Conservation (phyloP, 2,888 invertebrate species). For the Corbicula japonica region DNA sequence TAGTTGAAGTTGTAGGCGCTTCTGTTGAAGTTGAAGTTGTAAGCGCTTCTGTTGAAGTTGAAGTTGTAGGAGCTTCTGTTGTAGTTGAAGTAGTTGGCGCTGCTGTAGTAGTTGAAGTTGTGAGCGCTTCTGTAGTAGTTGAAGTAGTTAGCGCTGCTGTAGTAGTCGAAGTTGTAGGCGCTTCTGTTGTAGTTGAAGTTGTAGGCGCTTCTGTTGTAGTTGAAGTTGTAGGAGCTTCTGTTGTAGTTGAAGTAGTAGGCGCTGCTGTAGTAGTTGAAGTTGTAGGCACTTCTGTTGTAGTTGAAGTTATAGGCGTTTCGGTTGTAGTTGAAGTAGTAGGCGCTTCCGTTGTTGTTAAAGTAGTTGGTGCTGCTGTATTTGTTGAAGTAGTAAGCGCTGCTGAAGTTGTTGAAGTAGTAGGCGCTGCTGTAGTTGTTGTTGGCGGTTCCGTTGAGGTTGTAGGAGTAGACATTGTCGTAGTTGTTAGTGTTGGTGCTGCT, state of each 20-base stretch:
- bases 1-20: neutral
- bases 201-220: conserved; percentile 10
- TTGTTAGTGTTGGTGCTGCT: conserved; percentile 7
- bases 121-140: neutral
- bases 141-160: neutral
- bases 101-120: conserved; percentile 1
- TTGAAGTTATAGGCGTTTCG: neutral
- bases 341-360: neutral
- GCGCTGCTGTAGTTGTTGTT: conserved; percentile 1
- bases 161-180: neutral
- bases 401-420: conserved; percentile 3
- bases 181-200: neutral
- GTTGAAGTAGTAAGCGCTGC: neutral
- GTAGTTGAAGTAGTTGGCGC: conserved; percentile 1
- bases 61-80: neutral
- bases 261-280: conserved; percentile 4
- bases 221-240: neutral
- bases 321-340: neutral
- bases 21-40: neutral
- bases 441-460: neutral
- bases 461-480: neutral
- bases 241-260: neutral
- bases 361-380: neutral
- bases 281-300: neutral
- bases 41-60: neutral